phyloP scores from a whole-genome alignment of 2,113 vertebrate species.

The Pachyramphus minor region DNA sequence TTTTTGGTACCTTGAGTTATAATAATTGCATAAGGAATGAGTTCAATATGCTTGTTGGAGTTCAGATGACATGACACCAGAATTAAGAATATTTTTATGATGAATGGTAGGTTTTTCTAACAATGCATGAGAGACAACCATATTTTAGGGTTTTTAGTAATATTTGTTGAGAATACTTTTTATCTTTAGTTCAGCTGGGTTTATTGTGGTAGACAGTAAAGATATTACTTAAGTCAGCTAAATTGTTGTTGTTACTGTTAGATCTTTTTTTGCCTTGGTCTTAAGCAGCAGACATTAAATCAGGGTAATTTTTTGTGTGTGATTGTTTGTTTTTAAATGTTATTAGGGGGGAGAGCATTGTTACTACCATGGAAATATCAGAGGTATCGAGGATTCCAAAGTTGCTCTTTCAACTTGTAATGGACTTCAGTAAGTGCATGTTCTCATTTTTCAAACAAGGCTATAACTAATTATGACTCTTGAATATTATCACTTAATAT shows the following conservation, averaged over 20 bases:
- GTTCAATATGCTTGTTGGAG: not conserved
- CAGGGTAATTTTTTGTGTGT: not conserved
- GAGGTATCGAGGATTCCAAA: slow-evolving; percentile 82
- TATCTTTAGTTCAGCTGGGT: not conserved
- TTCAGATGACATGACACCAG: not conserved
- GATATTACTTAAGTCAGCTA: not conserved
- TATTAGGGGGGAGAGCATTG: slow-evolving; percentile 94
- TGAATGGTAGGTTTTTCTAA: not conserved
- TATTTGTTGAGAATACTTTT: not conserved
- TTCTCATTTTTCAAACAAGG: not conserved
- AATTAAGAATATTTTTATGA: slow-evolving; percentile 36
- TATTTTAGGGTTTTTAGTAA: not conserved
- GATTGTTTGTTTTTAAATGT: slow-evolving; percentile 24
- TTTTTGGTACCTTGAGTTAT: not conserved
- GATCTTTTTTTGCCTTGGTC: not conserved
- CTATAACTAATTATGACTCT: not conserved
- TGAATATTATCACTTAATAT: not conserved
- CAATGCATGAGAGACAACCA: not conserved
- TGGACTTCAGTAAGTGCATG: slow-evolving; percentile 89
- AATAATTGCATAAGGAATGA: not conserved
- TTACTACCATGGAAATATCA: slow-evolving; percentile 93
- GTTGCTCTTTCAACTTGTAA: slow-evolving; percentile 94
- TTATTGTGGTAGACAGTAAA: not conserved
- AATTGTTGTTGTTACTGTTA: not conserved
- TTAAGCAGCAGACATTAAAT: not conserved